Evolutionary conservation across 2,113 vertebrate genomes (phyloP).

Genomic region (Vulpes vulpes): DNA sequence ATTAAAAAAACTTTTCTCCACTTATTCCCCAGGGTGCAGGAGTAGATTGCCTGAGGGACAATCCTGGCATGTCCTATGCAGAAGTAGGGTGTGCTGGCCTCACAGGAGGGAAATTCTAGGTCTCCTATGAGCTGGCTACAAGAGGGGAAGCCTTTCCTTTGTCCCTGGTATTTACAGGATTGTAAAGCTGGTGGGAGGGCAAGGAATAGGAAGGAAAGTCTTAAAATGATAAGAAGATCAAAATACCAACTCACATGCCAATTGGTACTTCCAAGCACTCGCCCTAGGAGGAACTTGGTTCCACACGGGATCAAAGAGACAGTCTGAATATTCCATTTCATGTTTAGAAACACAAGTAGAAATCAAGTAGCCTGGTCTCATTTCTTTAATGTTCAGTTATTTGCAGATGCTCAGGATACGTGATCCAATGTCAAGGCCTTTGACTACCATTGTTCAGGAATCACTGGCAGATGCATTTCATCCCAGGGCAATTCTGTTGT

Average conservation of each 20-base stretch:
- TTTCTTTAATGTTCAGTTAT: not conserved
- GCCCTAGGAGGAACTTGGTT: not conserved
- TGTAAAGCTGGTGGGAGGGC: not conserved
- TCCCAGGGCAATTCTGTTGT: not conserved
- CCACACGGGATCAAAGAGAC: not conserved
- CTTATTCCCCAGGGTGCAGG: no score
- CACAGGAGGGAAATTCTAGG: not conserved
- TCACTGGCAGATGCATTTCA: slow-evolving; percentile 15
- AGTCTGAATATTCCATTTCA: not conserved
- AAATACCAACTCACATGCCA: not conserved
- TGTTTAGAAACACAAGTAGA: not conserved
- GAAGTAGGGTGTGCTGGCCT: not conserved
- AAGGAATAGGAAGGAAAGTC: not conserved
- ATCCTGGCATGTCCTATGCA: not conserved
- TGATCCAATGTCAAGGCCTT: not conserved
- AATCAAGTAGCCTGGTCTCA: not conserved
- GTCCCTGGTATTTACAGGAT: not conserved
- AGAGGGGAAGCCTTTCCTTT: not conserved
- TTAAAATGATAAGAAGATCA: not conserved
- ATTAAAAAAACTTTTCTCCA: not conserved
- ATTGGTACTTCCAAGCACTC: not conserved
- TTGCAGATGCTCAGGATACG: not conserved
- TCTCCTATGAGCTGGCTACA: not conserved
- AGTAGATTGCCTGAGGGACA: no score
- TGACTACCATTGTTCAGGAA: not conserved